phyloP scores from a whole-genome alignment of 1,140 invertebrate genomes.

The Protaetia brevitarsis region DNA sequence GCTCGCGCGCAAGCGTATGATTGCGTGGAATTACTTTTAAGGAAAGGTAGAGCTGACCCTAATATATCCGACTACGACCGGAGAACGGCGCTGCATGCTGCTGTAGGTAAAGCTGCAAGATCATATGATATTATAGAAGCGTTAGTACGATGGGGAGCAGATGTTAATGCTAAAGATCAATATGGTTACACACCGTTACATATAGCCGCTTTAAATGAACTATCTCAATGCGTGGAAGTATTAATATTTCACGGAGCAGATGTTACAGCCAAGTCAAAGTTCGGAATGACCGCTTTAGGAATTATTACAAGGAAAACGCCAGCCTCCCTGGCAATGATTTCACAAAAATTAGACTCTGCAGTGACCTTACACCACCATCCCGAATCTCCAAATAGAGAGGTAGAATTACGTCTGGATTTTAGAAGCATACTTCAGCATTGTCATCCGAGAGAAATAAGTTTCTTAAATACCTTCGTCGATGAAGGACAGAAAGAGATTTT shows the following conservation, averaged over 20 bases:
- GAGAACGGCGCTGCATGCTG: conserved; percentile 72
- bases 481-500: conserved; percentile 80
- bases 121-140: conserved; percentile 74
- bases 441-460: conserved; percentile 74
- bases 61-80: conserved; percentile 75
- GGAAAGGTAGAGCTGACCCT: conserved; percentile 68
- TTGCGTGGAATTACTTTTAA: conserved; percentile 69
- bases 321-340: conserved; percentile 72
- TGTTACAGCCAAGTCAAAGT: conserved; percentile 77
- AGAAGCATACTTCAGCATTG: conserved; percentile 74
- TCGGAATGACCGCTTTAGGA: conserved; percentile 76
- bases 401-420: conserved; percentile 78
- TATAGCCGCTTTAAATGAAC: conserved; percentile 78
- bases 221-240: conserved; percentile 79
- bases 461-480: conserved; percentile 77
- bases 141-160: conserved; percentile 71
- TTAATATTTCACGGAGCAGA: conserved; percentile 80
- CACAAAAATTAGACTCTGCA: conserved; percentile 71
- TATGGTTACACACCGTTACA: conserved; percentile 88
- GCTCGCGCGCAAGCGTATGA: conserved; percentile 72
- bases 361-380: conserved; percentile 75
- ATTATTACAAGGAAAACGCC: conserved; percentile 80
- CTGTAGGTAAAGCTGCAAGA: conserved; percentile 70
- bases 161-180: conserved; percentile 81
- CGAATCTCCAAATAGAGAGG: conserved; percentile 71